Percentiles rank a stretch among this genome's conserved stretches.
phyloP scores from a whole-genome alignment of 1,140 invertebrate genomes.

The Atopsyche davidsoni region DNA sequence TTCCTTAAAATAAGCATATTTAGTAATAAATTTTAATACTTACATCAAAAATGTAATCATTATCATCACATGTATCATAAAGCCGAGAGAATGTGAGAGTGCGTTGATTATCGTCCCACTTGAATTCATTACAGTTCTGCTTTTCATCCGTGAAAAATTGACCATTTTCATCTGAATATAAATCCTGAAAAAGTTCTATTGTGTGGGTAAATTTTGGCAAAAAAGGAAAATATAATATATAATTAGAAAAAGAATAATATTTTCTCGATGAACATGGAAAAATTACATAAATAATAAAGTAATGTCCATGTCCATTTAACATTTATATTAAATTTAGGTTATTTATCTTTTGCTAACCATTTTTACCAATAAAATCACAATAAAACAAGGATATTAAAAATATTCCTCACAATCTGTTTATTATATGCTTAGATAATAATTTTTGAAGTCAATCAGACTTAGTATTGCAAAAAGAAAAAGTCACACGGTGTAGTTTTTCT shows the following conservation, averaged over 20 bases:
- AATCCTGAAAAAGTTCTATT: constrained; percentile 9
- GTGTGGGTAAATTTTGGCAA: not conserved
- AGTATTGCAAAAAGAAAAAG: no score
- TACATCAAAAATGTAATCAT: constrained; percentile 78
- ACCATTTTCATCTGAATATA: not conserved
- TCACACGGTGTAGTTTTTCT: no score
- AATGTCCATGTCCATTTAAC: not conserved
- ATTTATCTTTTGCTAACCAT: not conserved
- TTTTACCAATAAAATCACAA: not conserved
- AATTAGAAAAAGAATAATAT: not conserved
- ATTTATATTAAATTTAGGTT: no score
- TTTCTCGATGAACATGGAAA: not conserved
- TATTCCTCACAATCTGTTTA: not conserved
- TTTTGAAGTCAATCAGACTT: no score
- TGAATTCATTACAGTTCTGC: constrained; percentile 67
- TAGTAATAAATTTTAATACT: constrained; percentile 14
- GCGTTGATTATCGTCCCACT: constrained; percentile 52
- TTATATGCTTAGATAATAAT: no score
- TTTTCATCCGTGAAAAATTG: constrained; percentile 55
- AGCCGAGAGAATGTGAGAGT: constrained; percentile 72
- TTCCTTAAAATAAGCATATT: not conserved
- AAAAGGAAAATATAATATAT: not conserved
- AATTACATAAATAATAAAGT: not conserved
- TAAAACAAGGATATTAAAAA: not conserved
- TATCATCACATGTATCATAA: constrained; percentile 87